Evolutionary conservation across 1,140 invertebrate species (phyloP).

Genomic region (Anagrus nilaparvatae): DNA sequence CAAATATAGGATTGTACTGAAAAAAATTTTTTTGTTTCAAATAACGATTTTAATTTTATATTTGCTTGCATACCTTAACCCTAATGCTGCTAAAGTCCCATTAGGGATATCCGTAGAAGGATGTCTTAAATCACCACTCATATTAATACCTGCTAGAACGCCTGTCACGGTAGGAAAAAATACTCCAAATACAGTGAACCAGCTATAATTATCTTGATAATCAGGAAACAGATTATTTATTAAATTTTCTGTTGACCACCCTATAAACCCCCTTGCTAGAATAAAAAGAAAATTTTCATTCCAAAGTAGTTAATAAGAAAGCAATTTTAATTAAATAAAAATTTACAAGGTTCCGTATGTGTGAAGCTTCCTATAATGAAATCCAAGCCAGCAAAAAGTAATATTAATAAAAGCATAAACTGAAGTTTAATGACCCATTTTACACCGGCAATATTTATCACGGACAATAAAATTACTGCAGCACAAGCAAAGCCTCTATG

Average conservation of each 20-base stretch:
- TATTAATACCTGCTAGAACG: conserved; percentile 92
- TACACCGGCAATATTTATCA: conserved; percentile 83
- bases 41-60: no score
- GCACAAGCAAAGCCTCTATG: conserved; percentile 71
- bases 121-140: conserved; percentile 90
- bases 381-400: conserved; percentile 77
- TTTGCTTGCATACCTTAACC: conserved; percentile 63
- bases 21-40: conserved; percentile 27
- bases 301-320: neutral
- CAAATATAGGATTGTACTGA: conserved; percentile 81
- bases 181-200: conserved; percentile 91
- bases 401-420: conserved; percentile 70
- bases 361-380: conserved; percentile 84
- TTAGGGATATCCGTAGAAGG: conserved; percentile 88
- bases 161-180: conserved; percentile 91
- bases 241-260: conserved; percentile 72
- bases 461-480: conserved; percentile 70
- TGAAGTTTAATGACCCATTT: conserved; percentile 91
- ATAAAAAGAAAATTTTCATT: no score
- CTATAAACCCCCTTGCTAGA: conserved; percentile 69
- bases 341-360: conserved; percentile 41
- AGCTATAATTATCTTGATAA: conserved; percentile 69
- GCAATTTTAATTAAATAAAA: conserved; percentile 8
- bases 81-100: conserved; percentile 84
- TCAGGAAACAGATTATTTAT: conserved; percentile 71